Evolutionary conservation across 1,140 invertebrate species (phyloP).

Genomic region (Colletes gigas): DNA sequence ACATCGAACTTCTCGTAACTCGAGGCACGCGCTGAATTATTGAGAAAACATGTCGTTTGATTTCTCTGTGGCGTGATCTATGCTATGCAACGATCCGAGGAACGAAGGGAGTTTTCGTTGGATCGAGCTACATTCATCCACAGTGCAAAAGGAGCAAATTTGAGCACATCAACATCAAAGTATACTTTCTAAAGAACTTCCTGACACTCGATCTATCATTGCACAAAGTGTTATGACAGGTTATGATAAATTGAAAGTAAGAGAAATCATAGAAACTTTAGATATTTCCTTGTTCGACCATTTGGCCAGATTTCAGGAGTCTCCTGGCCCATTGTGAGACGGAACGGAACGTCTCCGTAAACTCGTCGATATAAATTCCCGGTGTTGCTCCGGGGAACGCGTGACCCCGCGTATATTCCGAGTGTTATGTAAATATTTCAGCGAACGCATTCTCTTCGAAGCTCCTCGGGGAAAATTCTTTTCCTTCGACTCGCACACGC

Average conservation of each 20-base stretch:
- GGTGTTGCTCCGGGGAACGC: background rate
- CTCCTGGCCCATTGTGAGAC: no score
- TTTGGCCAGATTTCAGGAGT: no score
- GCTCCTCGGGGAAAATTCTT: conserved; percentile 16
- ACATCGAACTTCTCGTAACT: conserved; percentile 58
- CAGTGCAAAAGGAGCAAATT: no score
- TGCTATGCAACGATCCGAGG: conserved; percentile 14
- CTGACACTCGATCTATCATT: no score
- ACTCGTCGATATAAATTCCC: conserved; percentile 17
- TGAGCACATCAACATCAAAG: no score
- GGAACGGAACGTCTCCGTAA: background rate
- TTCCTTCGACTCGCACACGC: conserved; percentile 5
- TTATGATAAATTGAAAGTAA: no score
- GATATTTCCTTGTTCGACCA: no score
- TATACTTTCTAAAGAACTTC: no score
- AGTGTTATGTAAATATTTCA: conserved; percentile 46
- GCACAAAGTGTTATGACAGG: no score
- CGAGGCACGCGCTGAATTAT: conserved; percentile 66
- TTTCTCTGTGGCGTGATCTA: conserved; percentile 32
- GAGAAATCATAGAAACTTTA: no score
- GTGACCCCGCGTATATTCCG: background rate
- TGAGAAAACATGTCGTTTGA: conserved; percentile 55
- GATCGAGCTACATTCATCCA: no score
- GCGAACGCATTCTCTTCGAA: conserved; percentile 21
- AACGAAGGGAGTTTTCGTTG: background rate